These are phyloP conservation scores for Intellagama lesueurii DNA, from an alignment of 2,797 vertebrate species.

Conservation along the genomic window DNA sequence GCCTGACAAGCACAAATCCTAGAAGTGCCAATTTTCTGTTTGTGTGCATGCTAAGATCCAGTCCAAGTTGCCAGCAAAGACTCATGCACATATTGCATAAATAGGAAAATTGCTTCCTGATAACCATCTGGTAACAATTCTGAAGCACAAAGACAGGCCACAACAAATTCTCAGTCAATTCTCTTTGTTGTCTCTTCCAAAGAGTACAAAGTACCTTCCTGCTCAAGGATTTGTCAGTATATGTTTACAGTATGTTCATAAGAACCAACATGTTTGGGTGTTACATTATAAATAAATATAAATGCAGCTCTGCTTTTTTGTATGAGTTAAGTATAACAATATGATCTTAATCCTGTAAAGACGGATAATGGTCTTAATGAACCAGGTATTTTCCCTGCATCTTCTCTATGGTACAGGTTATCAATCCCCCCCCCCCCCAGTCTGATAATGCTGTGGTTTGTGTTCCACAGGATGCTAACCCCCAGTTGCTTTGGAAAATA, in stretches of 20 bases:
- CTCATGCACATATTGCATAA: neutral
- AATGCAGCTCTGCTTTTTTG: conserved; percentile 8
- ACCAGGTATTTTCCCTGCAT: neutral
- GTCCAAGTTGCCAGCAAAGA: neutral
- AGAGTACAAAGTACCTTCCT: neutral
- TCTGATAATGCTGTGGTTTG: neutral
- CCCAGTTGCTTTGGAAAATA: conserved; percentile 24
- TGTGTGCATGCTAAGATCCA: neutral
- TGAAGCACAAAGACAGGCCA: neutral
- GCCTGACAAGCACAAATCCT: conserved; percentile 48
- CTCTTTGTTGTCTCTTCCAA: neutral
- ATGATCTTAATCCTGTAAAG: neutral
- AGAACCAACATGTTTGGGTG: neutral
- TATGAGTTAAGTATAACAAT: neutral
- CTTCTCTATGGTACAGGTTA: neutral
- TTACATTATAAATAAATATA: neutral
- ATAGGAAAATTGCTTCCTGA: neutral
- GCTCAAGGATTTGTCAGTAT: neutral
- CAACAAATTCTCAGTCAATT: neutral
- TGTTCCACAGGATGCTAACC: neutral
- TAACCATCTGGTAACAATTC: neutral
- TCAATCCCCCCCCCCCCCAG: no score
- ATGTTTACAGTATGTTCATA: neutral
- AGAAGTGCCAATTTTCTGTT: neutral
- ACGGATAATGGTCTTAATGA: neutral